phyloP scores from a whole-genome alignment of 1,140 invertebrate genomes.

The Trachymyrmex septentrionalis region DNA sequence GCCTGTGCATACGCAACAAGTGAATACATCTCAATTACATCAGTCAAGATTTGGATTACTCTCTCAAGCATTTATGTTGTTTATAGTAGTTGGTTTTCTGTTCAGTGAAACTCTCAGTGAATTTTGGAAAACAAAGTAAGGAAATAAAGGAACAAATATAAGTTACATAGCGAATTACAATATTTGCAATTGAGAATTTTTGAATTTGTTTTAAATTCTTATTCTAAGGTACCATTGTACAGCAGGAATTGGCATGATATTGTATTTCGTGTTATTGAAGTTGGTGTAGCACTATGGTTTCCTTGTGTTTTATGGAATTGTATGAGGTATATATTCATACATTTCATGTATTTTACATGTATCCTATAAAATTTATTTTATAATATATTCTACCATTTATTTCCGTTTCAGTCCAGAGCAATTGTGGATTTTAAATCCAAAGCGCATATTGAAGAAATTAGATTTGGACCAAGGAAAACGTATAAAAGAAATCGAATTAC shows the following conservation, averaged over 20 bases:
- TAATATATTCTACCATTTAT: conserved; percentile 4
- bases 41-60: conserved; percentile 95
- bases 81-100: conserved; percentile 95
- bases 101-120: conserved; percentile 96
- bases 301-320: conserved; percentile 98
- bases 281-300: conserved; percentile 98
- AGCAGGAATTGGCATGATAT: conserved; percentile 97
- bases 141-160: neutral
- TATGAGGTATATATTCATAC: conserved; percentile 88
- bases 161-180: neutral
- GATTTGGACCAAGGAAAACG: conserved; percentile 85
- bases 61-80: conserved; percentile 94
- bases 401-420: conserved; percentile 91
- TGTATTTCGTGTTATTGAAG: conserved; percentile 95
- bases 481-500: conserved; percentile 87
- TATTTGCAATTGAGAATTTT: neutral
- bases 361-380: conserved; percentile 24
- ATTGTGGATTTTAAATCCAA: conserved; percentile 97
- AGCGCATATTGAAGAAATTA: conserved; percentile 91
- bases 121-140: conserved; percentile 96
- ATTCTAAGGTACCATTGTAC: conserved; percentile 91
- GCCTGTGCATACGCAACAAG: conserved; percentile 84
- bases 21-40: conserved; percentile 95
- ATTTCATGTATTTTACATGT: neutral
- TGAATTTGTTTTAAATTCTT: conserved; percentile 6